These are phyloP conservation scores for Marasmarcha lunaedactyla DNA, from an alignment of 2,888 invertebrate species.

Conservation along the genomic window DNA sequence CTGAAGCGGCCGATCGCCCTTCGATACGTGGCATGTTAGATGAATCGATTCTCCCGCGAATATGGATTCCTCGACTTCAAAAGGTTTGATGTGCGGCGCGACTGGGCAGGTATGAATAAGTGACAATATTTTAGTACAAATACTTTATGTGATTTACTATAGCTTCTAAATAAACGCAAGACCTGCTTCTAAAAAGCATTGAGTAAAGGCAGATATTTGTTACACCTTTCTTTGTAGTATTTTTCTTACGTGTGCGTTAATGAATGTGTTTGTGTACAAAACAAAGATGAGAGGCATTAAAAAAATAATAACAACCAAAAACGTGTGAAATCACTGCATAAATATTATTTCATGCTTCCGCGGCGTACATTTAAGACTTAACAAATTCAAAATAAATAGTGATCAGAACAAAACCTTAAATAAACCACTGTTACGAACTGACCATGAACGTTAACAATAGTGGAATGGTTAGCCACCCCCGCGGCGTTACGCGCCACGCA, in stretches of 20 bases:
- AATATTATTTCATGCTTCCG: neutral
- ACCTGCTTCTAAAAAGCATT: no score
- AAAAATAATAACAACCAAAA: slow-evolving; percentile 18
- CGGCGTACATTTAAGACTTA: no score
- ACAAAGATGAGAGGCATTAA: neutral
- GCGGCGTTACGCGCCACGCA: slow-evolving; percentile 81
- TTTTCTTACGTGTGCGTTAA: no score
- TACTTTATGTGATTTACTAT: no score
- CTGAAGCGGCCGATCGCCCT: slow-evolving; percentile 79
- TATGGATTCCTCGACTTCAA: slow-evolving; percentile 75
- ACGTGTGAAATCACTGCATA: slow-evolving; percentile 1
- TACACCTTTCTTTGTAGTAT: no score
- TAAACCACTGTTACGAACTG: slow-evolving; percentile 33
- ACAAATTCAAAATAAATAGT: slow-evolving; percentile 8
- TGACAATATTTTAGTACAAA: neutral
- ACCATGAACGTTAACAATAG: slow-evolving; percentile 71
- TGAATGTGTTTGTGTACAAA: neutral
- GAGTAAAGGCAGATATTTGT: no score
- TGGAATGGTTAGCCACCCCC: slow-evolving; percentile 76
- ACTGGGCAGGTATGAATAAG: slow-evolving; percentile 35
- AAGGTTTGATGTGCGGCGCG: slow-evolving; percentile 75
- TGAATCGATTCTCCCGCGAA: slow-evolving; percentile 77
- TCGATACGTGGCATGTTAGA: slow-evolving; percentile 75
- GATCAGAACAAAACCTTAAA: neutral
- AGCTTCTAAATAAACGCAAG: no score